Percentiles rank a stretch among this genome's conserved stretches.
These are phyloP conservation scores for Lacanobia wlatinum DNA, from an alignment of 2,888 invertebrate species.

Conservation along the genomic window DNA sequence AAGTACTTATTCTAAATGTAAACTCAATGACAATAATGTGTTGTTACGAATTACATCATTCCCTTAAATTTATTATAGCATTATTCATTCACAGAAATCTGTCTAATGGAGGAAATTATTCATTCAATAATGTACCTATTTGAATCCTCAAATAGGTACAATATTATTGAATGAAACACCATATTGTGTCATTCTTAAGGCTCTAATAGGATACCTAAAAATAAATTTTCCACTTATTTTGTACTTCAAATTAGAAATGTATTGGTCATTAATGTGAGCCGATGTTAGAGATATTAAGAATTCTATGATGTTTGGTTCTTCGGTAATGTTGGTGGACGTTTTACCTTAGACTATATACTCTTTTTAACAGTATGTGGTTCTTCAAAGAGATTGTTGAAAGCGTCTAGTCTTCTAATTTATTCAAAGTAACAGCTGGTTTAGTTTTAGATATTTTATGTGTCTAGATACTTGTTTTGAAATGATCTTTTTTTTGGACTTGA, in stretches of 20 bases:
- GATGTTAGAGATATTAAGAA: too few species aligned
- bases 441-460: slow-evolving; percentile 18
- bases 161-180: too few species aligned
- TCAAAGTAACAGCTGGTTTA: slow-evolving; percentile 37
- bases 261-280: too few species aligned
- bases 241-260: neutral
- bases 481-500: neutral
- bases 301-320: too few species aligned
- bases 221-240: neutral
- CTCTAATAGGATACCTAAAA: neutral
- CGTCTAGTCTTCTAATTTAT: slow-evolving; percentile 53
- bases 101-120: neutral
- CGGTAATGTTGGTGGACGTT: too few species aligned
- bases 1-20: slow-evolving; percentile 2
- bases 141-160: neutral
- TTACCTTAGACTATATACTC: neutral
- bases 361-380: neutral
- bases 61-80: neutral
- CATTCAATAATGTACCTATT: slow-evolving; percentile 21
- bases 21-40: neutral
- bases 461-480: neutral
- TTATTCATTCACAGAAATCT: slow-evolving; percentile 29
- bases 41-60: slow-evolving; percentile 14
- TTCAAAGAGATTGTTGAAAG: slow-evolving; percentile 56
- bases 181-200: slow-evolving; percentile 2